Evolutionary conservation across 2,888 invertebrate genomes (phyloP).

Genomic region (Ditylenchus weischeri): DNA sequence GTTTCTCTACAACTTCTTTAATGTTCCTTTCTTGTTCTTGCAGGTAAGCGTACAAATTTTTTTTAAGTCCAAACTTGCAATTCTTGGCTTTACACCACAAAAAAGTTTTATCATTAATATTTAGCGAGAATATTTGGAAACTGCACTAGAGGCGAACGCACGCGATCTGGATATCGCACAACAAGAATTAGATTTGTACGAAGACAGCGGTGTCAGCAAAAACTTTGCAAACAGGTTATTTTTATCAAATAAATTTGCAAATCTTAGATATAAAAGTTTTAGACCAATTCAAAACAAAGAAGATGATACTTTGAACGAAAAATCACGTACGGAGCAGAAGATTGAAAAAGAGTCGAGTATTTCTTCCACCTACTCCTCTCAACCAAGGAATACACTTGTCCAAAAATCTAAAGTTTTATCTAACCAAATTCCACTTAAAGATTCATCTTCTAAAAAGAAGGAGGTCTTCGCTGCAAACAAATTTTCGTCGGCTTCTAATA

Average conservation of each 20-base stretch:
- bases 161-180: slow-evolving; percentile 74
- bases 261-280: too few relatives aligned
- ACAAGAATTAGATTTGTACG: slow-evolving; percentile 63
- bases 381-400: too few relatives aligned
- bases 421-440: too few relatives aligned
- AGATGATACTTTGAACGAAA: too few relatives aligned
- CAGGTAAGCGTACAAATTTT: slow-evolving; percentile 63
- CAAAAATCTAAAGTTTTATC: too few relatives aligned
- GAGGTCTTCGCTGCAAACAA: not conserved
- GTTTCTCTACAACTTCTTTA: slow-evolving; percentile 87
- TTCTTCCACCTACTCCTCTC: too few relatives aligned
- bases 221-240: not conserved
- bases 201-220: slow-evolving; percentile 29
- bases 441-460: not conserved
- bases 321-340: too few relatives aligned
- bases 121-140: slow-evolving; percentile 73
- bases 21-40: slow-evolving; percentile 84
- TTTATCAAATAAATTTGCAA: too few relatives aligned
- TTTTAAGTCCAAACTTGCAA: too few relatives aligned
- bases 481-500: slow-evolving; percentile 2
- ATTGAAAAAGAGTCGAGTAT: too few relatives aligned
- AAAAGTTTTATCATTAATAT: slow-evolving; percentile 24
- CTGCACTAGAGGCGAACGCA: slow-evolving; percentile 79
- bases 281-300: too few relatives aligned
- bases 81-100: not conserved